These are phyloP conservation scores for Platysternon megacephalum DNA, from an alignment of 2,113 vertebrate species.

Conservation along the genomic window DNA sequence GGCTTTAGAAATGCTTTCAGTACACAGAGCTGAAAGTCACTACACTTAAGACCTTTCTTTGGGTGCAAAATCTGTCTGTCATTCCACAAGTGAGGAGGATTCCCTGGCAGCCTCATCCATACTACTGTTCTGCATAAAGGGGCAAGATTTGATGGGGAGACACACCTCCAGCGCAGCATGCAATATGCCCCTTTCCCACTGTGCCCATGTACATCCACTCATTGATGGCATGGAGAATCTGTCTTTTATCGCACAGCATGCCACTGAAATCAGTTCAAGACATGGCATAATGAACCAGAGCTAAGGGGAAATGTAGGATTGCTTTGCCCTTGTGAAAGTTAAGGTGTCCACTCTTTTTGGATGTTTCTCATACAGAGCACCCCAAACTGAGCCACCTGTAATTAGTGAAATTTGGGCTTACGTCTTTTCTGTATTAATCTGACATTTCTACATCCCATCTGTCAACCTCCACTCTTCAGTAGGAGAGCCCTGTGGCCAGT, in stretches of 20 bases:
- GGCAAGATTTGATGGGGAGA: background rate
- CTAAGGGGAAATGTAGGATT: background rate
- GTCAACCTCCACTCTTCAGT: background rate
- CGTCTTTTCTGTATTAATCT: background rate
- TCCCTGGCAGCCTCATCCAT: background rate
- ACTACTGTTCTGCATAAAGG: background rate
- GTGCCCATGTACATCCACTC: background rate
- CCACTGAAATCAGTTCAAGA: background rate
- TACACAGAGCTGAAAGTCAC: background rate
- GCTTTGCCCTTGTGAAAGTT: background rate
- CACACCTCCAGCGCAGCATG: background rate
- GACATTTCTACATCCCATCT: background rate
- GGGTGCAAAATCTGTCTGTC: background rate
- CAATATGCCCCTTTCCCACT: background rate
- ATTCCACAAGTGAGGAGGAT: background rate
- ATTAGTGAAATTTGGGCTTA: background rate
- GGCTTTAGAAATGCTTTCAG: background rate
- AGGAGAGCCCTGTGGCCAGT: background rate
- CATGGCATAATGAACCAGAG: background rate
- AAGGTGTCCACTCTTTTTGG: background rate
- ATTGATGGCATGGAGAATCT: background rate
- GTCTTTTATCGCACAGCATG: background rate
- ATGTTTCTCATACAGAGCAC: background rate
- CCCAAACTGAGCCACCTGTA: background rate
- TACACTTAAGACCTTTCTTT: background rate